Conservation (phyloP, 1,140 invertebrate species). For the Copidosoma floridanum region DNA sequence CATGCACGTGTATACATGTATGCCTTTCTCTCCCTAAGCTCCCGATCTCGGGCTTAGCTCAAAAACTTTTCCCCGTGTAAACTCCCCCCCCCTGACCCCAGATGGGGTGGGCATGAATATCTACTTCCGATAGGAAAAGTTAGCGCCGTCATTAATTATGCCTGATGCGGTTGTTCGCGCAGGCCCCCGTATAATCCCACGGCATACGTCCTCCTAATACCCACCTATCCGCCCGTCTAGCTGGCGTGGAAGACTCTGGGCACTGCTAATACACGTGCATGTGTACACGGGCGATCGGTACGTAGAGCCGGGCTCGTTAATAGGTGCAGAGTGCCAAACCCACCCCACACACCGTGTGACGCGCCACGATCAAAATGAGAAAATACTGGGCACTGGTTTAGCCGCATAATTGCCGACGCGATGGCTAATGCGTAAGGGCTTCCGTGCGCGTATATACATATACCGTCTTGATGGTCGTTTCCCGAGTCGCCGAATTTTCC, state of each 20-base stretch:
- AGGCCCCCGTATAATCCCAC: constrained; percentile 26
- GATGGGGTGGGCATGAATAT: constrained; percentile 34
- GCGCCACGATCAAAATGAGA: constrained; percentile 22
- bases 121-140: constrained; percentile 33
- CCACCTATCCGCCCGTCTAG: no score
- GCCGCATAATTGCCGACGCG: constrained; percentile 18
- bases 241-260: constrained; percentile 9
- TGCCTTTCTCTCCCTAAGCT: constrained; percentile 10
- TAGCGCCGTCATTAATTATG: constrained; percentile 30
- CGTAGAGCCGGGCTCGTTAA: no score
- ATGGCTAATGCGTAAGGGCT: no score
- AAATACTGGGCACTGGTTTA: constrained; percentile 11
- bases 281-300: not conserved
- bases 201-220: constrained; percentile 29
- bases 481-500: constrained; percentile 5
- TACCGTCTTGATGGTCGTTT: not conserved
- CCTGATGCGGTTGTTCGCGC: constrained; percentile 28
- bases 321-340: not conserved
- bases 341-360: not conserved
- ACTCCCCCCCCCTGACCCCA: no score
- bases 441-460: no score
- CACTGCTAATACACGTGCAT: constrained; percentile 17
- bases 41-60: constrained; percentile 29
- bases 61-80: constrained; percentile 36
- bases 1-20: no score